Conservation (phyloP, 37 sponge, comb jelly and placozoan genomes). For the Chondrosia reniformis region DNA sequence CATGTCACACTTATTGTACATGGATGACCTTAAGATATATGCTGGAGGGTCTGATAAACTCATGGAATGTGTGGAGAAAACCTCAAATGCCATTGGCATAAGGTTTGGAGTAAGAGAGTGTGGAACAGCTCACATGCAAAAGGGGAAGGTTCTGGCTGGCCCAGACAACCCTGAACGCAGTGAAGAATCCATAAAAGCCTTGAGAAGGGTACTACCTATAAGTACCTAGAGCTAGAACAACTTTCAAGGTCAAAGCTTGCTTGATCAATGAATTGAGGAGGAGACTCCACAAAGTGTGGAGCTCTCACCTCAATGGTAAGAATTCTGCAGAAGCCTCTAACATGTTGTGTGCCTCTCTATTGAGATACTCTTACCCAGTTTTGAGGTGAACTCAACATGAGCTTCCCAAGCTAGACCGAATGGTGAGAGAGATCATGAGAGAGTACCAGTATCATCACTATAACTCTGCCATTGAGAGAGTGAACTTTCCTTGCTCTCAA, state of each 20-base stretch:
- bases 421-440: no score
- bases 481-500: no score
- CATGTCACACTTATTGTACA: not conserved
- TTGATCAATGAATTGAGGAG: no score
- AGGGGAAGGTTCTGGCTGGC: not conserved
- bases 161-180: not conserved
- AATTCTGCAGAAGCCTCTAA: no score
- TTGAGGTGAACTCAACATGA: no score
- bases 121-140: conserved; percentile 5
- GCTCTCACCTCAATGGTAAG: no score
- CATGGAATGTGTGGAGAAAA: not conserved
- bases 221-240: not conserved
- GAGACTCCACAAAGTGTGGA: no score
- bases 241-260: not conserved
- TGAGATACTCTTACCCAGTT: no score
- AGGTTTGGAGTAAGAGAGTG: conserved; percentile 22
- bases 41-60: not conserved
- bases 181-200: not conserved
- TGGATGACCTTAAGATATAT: conserved; percentile 9
- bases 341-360: no score
- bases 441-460: no score
- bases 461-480: no score
- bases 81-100: conserved; percentile 28
- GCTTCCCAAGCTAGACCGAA: no score
- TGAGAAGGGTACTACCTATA: not conserved